Evolutionary conservation across 2,113 vertebrate species (phyloP).

Genomic region (Clarias magur): DNA sequence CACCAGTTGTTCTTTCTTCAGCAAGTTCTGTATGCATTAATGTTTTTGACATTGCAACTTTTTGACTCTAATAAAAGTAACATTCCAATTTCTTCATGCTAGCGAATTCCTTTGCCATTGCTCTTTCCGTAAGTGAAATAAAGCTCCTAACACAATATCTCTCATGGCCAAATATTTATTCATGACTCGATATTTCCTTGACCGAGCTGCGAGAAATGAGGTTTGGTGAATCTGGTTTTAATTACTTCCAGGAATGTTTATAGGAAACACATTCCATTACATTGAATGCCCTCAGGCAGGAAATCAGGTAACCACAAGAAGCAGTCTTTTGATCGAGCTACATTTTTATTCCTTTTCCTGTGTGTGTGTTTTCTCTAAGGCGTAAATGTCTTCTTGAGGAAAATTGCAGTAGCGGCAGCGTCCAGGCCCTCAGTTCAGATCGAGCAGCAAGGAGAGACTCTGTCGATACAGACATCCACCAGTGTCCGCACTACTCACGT

Average conservation of each 20-base stretch:
- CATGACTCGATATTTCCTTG: constrained; percentile 1
- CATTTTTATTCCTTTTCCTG: constrained; percentile 20
- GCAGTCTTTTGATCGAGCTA: constrained; percentile 1
- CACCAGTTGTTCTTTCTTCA: not conserved
- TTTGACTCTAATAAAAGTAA: not conserved
- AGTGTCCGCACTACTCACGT: constrained; percentile 88
- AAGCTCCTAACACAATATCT: not conserved
- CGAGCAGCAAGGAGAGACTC: constrained; percentile 82
- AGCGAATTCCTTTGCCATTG: not conserved
- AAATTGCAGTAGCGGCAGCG: constrained; percentile 85
- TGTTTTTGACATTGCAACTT: not conserved
- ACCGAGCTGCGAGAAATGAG: not conserved
- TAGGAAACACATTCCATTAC: constrained; percentile 26
- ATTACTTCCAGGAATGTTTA: constrained; percentile 5
- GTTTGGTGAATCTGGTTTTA: constrained; percentile 17
- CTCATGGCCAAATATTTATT: not conserved
- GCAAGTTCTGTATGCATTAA: not conserved
- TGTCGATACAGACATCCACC: constrained; percentile 90
- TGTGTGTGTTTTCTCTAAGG: constrained; percentile 67
- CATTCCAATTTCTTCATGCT: no score
- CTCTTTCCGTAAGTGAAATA: not conserved
- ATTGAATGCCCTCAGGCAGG: constrained; percentile 26
- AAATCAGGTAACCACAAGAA: constrained; percentile 12
- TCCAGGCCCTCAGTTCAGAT: constrained; percentile 89
- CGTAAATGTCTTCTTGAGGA: constrained; percentile 87